Conservation (phyloP, 2,797 vertebrate genomes). For the Acanthornis magna region DNA sequence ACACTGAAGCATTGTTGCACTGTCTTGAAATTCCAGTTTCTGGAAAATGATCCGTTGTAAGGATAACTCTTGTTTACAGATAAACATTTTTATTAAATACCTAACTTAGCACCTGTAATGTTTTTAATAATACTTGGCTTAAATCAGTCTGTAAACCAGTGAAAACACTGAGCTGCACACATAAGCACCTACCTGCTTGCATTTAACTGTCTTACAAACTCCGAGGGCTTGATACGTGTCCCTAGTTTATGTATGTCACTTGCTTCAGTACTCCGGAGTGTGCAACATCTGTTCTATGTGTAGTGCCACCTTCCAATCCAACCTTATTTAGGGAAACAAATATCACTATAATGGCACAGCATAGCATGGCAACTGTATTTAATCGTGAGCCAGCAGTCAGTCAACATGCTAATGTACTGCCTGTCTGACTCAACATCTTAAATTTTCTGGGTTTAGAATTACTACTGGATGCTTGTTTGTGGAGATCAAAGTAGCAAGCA, state of each 20-base stretch:
- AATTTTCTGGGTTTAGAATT: constrained; percentile 16
- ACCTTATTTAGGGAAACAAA: constrained; percentile 2
- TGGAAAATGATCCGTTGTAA: constrained; percentile 54
- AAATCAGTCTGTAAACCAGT: constrained; percentile 49
- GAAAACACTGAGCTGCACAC: constrained; percentile 23
- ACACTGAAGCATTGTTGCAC: constrained; percentile 55
- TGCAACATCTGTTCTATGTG: constrained; percentile 10
- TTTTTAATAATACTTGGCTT: constrained; percentile 58
- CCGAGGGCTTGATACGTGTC: neutral
- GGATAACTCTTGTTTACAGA: constrained; percentile 73
- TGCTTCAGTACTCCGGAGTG: constrained; percentile 28
- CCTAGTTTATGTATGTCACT: neutral
- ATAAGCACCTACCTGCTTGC: constrained; percentile 10
- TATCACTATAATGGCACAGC: neutral
- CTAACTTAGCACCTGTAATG: constrained; percentile 30
- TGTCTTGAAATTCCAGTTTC: constrained; percentile 62
- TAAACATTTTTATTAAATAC: constrained; percentile 58
- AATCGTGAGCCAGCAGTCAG: constrained; percentile 9
- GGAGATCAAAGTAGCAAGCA: neutral
- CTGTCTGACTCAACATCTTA: neutral
- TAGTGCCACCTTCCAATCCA: constrained; percentile 39
- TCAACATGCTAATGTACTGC: constrained; percentile 3
- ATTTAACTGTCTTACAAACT: constrained; percentile 30
- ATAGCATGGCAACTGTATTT: constrained; percentile 43
- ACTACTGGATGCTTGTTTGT: neutral